phyloP scores from a whole-genome alignment of 2,113 vertebrate species.

The Odontesthes bonariensis region DNA sequence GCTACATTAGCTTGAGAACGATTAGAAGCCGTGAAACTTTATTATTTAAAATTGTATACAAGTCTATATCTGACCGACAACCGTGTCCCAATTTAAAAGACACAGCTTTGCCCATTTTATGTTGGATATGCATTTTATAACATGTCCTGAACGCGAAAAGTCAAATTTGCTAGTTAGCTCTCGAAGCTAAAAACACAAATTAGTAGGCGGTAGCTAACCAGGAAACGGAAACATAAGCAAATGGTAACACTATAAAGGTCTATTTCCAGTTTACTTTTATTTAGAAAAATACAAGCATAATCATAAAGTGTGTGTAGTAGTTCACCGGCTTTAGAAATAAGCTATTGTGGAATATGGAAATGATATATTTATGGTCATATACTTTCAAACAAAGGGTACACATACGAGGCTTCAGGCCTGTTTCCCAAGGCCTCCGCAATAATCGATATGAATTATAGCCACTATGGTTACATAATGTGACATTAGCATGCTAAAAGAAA shows the following conservation, averaged over 20 bases:
- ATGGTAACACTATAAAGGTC: slow-evolving; percentile 59
- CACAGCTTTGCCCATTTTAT: accelerated
- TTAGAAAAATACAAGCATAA: neutral
- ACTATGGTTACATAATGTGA: slow-evolving; percentile 38
- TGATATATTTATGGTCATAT: slow-evolving; percentile 38
- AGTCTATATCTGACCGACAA: neutral
- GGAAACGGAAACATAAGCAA: slow-evolving; percentile 80
- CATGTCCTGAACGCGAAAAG: neutral
- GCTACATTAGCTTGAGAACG: slow-evolving; percentile 55
- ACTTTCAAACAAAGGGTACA: slow-evolving; percentile 73
- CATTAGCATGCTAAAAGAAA: neutral
- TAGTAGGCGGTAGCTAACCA: slow-evolving; percentile 83
- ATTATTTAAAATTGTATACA: neutral
- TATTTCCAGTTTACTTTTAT: slow-evolving; percentile 47
- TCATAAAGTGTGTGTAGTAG: neutral
- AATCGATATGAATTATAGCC: slow-evolving; percentile 53
- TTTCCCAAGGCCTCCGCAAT: slow-evolving; percentile 61
- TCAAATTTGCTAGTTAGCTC: slow-evolving; percentile 51
- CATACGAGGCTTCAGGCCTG: slow-evolving; percentile 66
- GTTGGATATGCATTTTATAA: neutral
- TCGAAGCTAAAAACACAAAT: slow-evolving; percentile 84
- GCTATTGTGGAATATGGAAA: neutral
- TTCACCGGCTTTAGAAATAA: neutral
- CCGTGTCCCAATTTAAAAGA: neutral
- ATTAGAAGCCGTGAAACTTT: slow-evolving; percentile 37